Base-by-base conservation (phyloP, 1,140 invertebrate genomes). In the Calosoma granatense region DNA sequence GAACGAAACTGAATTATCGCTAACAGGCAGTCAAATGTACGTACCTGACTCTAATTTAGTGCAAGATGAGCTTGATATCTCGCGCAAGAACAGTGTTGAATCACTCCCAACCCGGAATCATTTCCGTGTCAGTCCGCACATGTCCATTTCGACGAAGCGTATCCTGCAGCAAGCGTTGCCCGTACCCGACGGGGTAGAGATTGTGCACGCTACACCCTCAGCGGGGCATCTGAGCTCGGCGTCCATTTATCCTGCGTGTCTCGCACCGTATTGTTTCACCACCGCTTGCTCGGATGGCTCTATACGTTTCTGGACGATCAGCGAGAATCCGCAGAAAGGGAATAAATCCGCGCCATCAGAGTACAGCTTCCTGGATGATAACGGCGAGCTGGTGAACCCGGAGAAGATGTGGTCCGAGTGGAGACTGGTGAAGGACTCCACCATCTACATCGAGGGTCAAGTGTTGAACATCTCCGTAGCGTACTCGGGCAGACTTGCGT, bases 191-290 rank as follows among this genome's bases (percentile, higher is more conserved):
- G 91, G 88, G 22, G 92, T 97, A 12, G 89, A 94, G 70, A 87
- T 97, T 2, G 84, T 94, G 55, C 89, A 93, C 72, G 94, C 93
- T 1, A 84, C 90, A 0, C 91, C 94, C 2, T 91, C 95, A 1
- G 95, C 94, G 2, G 95, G 96, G 1, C 95, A 99, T 74, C 75
- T 98, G 20, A 95, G 94, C 69, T 97, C 94, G n/a, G 93, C 95
- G 1, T 96, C 93, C 26, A 96, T 99, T 65, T 98, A 98, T 76
- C 94, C 96, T 17, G 94, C 94, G 41, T 98, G 95, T 73, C 88
- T 95, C 70, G 94, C 96, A 0, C 95, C 96, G 0, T 99, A 98
- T 67, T 90, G 95, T 51, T 80, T 98, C 51, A 87, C 92, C 0
- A 97, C 94, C 0, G 94, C 94, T 15, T 96, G 92, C 65, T 90